A percentile compares a stretch with the other conserved stretches of the same genome.
Evolutionary conservation across 2,797 vertebrate species (phyloP).

Genomic region (Eulemur coronatus): DNA sequence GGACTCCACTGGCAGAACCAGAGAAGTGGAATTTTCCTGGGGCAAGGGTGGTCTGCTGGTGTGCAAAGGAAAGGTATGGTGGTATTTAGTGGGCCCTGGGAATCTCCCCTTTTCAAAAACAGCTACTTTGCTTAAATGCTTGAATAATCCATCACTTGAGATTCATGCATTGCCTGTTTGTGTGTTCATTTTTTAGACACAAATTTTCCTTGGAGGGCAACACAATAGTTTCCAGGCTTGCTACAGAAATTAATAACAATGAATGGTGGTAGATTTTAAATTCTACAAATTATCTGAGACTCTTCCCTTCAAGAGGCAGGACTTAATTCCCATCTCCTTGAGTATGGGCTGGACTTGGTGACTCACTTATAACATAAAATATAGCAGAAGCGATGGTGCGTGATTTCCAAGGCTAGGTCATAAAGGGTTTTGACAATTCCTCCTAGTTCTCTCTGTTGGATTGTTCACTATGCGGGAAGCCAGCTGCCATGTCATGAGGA

Average conservation of each 20-base stretch:
- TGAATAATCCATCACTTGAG: not conserved
- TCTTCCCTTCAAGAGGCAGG: not conserved
- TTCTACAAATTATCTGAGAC: not conserved
- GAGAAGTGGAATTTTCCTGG: not conserved
- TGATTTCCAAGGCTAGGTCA: not conserved
- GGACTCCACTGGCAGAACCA: not conserved
- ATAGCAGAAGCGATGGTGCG: not conserved
- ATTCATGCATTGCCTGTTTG: not conserved
- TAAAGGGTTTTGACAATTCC: not conserved
- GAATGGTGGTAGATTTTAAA: not conserved
- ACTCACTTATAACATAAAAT: not conserved
- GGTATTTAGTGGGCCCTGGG: not conserved
- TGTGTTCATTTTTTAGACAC: constrained; percentile 45
- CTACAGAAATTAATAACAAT: constrained; percentile 14
- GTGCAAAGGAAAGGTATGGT: not conserved
- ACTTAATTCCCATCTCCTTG: not conserved
- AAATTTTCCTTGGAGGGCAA: not conserved
- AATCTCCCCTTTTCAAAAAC: not conserved
- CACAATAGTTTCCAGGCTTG: not conserved
- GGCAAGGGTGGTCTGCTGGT: fast-evolving
- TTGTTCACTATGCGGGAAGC: not conserved
- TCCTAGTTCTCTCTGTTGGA: not conserved
- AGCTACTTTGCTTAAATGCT: not conserved
- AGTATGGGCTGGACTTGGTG: not conserved
- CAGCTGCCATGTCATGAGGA: not conserved